Conservation (phyloP, 2,113 vertebrate species). For the Pantherophis guttatus region DNA sequence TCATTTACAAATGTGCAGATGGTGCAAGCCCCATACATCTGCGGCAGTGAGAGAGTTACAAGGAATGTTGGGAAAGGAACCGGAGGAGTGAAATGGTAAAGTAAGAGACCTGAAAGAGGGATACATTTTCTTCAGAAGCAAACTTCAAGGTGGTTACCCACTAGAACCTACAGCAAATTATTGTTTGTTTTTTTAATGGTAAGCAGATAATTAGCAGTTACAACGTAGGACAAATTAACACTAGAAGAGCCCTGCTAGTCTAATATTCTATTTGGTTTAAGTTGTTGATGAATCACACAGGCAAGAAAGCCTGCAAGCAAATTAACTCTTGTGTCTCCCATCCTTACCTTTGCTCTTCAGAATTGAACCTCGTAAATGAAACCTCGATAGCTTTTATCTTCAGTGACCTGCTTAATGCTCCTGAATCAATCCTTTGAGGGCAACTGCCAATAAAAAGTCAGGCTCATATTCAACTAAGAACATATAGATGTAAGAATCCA, state of each 20-base stretch:
- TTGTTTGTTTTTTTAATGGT: background rate
- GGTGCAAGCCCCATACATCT: background rate
- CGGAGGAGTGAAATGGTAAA: background rate
- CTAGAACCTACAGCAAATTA: background rate
- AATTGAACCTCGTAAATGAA: background rate
- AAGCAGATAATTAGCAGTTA: background rate
- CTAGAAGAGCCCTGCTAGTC: background rate
- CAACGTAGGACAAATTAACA: background rate
- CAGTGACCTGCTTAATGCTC: background rate
- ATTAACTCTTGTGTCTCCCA: background rate
- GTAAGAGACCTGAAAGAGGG: no score
- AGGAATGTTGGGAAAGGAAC: background rate
- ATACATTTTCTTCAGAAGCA: background rate
- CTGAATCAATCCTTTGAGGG: background rate
- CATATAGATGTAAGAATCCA: background rate
- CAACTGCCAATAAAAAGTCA: background rate
- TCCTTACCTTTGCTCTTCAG: background rate
- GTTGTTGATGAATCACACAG: background rate
- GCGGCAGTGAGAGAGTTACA: background rate
- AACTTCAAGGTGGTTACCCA: background rate
- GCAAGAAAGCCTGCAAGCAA: background rate
- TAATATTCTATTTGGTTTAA: background rate
- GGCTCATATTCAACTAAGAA: background rate
- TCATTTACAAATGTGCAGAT: slow-evolving; percentile 11
- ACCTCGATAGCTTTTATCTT: background rate